Evolutionary conservation across 1,140 invertebrate genomes (phyloP), one percentile per base, ranked within the genome.

Genomic region (Acyrthosiphon pisum): DNA sequence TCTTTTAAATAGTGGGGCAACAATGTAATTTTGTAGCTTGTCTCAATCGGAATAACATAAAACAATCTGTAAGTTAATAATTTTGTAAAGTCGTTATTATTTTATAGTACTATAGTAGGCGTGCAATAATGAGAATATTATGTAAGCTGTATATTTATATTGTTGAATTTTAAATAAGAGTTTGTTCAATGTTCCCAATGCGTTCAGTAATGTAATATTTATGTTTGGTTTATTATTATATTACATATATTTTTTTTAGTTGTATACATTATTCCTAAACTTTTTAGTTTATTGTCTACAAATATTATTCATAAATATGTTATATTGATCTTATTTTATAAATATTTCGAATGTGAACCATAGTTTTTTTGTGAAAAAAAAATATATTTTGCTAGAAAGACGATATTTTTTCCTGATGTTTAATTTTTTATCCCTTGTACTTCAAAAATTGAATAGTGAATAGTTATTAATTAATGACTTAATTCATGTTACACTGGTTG

Each of bases 341-440:
- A 90, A 41, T 44, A 90, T 68, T 90, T 68, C 68, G 23, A 90
- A 90, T 92, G n/a, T 81, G 46, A 91, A 91, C 37, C 37, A 90
- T 90, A 90, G 89, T 90, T 90, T 76, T 60, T 48, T 46, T 76
- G 44, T 76, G 11, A 48, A 91, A 91, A 53, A 46, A 68, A 92
- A 50, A 48, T 81, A 92, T 92, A 92, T 92, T 83, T 92, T 92
- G 20, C 18, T 50, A 92, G 90, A 26, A 92, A 92, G 76, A 83
- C 44, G 37, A 81, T 46, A 68, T 46, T 91, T 48, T 46, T 81
- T 30, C n/a, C 3, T 35, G 22, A 4, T 91, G 37, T 11, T 35
- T 35, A 56, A 50, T 48, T 68, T 91, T 76, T 56, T 50, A 22
- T 50, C 9, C n/a, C 26, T 60, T 20, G n/a, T 0, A 18, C 26